These are phyloP conservation scores for Plestiodon gilberti DNA, from an alignment of 2,113 vertebrate species.

Conservation along the genomic window DNA sequence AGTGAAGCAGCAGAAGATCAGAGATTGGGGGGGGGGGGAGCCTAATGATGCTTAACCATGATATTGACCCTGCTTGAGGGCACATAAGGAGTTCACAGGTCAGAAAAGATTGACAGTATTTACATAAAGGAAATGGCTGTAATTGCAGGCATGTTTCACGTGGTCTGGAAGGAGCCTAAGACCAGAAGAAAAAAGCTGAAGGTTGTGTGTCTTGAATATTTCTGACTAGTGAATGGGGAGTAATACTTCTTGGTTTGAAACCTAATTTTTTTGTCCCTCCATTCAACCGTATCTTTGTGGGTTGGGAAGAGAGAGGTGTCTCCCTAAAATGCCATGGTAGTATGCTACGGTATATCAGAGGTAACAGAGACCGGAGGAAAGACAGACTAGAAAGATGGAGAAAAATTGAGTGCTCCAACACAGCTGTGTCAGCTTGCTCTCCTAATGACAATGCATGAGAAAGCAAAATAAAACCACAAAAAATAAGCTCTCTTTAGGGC, in stretches of 20 bases:
- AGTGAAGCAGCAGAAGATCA: too few relatives aligned
- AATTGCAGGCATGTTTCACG: not conserved
- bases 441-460: not conserved
- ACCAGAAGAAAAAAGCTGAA: not conserved
- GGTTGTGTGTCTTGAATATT: not conserved
- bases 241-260: not conserved
- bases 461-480: not conserved
- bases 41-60: too few relatives aligned
- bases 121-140: not conserved
- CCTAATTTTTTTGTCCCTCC: not conserved
- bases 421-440: rapidly evolving
- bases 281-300: not conserved
- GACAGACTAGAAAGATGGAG: not conserved
- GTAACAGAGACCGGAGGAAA: not conserved
- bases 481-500: slow-evolving; percentile 21
- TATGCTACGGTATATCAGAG: not conserved
- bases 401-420: not conserved
- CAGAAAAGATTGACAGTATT: not conserved
- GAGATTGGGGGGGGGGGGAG: too few relatives aligned
- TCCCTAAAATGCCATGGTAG: slow-evolving; percentile 20
- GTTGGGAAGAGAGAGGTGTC: not conserved
- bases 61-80: not conserved
- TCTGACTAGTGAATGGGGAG: not conserved
- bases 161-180: not conserved
- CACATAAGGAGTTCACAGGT: not conserved